These are phyloP conservation scores for Strix occidentalis DNA, from an alignment of 2,797 vertebrate genomes.

Conservation along the genomic window DNA sequence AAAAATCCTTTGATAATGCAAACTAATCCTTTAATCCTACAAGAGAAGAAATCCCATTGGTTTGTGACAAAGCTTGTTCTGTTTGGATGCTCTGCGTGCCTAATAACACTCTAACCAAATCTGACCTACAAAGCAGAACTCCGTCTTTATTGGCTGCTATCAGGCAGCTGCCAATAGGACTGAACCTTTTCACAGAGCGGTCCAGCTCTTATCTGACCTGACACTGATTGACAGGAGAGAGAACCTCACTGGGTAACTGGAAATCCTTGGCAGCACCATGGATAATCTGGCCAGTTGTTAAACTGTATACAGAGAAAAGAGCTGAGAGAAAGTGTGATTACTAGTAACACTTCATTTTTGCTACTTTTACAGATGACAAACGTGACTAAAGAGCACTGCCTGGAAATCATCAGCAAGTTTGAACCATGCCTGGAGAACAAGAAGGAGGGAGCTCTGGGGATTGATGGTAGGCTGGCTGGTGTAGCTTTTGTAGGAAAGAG, in stretches of 20 bases:
- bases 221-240: constrained; percentile 70
- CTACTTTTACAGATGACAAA: constrained; percentile 83
- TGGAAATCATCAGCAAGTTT: constrained; percentile 90
- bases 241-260: constrained; percentile 68
- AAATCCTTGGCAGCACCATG: neutral
- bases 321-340: neutral
- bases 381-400: constrained; percentile 89
- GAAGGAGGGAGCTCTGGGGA: constrained; percentile 87
- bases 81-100: constrained; percentile 6
- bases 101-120: constrained; percentile 9
- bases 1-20: constrained; percentile 30
- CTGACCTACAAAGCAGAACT: constrained; percentile 56
- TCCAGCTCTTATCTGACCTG: constrained; percentile 44
- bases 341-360: neutral
- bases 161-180: constrained; percentile 45
- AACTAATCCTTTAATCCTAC: constrained; percentile 55
- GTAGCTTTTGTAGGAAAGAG: neutral
- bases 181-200: neutral
- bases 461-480: constrained; percentile 85
- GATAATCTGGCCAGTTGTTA: constrained; percentile 7
- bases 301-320: neutral
- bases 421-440: constrained; percentile 94
- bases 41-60: constrained; percentile 1
- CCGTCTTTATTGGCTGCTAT: neutral
- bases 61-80: constrained; percentile 12